Conservation (phyloP, 2,113 vertebrate genomes). For the Tringa solitaria region DNA sequence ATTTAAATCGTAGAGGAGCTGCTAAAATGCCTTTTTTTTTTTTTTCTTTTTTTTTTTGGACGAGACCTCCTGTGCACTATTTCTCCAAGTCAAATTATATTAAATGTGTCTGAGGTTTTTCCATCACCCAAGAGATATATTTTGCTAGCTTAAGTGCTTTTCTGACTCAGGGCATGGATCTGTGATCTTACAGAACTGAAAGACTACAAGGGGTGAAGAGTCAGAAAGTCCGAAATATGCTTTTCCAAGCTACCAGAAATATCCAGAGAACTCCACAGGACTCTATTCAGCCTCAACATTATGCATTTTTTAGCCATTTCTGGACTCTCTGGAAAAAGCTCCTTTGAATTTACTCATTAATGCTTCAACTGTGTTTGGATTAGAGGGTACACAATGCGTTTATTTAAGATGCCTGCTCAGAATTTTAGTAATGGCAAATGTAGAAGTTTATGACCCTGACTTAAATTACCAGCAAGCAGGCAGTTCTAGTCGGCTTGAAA, state of each 20-base stretch:
- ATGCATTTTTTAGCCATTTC: not conserved
- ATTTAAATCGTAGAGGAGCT: not conserved
- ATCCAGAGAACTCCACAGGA: not conserved
- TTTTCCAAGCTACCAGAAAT: not conserved
- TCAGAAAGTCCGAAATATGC: not conserved
- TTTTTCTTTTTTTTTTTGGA: not conserved
- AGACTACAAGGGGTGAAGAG: not conserved
- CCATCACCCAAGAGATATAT: not conserved
- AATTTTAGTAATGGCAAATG: not conserved
- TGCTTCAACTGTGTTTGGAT: not conserved
- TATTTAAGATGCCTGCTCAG: not conserved
- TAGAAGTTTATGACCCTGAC: not conserved
- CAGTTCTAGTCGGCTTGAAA: not conserved
- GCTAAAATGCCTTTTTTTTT: not conserved
- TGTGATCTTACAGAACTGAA: not conserved
- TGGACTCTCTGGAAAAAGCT: not conserved
- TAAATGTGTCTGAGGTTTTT: not conserved
- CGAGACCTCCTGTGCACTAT: not conserved
- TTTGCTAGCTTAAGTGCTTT: not conserved
- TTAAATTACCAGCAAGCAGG: not conserved
- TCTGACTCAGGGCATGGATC: not conserved
- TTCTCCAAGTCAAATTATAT: not conserved
- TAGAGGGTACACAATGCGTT: not conserved
- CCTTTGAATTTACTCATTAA: not conserved
- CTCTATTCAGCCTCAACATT: not conserved